These are phyloP conservation scores for Pogoniulus pusillus DNA, from an alignment of 2,797 vertebrate species.

Conservation along the genomic window DNA sequence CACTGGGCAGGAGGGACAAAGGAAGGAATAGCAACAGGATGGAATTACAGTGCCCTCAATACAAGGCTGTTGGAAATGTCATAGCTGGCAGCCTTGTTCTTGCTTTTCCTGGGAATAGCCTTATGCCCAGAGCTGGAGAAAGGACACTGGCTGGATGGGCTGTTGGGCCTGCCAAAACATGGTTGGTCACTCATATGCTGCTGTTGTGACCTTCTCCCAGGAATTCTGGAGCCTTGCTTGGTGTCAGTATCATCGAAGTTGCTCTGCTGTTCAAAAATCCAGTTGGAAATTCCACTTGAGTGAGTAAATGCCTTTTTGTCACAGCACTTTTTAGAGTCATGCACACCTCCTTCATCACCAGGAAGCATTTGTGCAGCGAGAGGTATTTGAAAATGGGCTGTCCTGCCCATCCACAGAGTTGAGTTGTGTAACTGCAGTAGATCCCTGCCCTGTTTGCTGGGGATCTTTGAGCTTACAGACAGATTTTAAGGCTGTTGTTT, in stretches of 20 bases:
- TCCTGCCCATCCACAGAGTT: background rate
- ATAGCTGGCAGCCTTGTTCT: background rate
- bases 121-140: background rate
- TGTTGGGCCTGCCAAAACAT: background rate
- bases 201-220: background rate
- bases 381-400: constrained; percentile 41
- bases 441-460: background rate
- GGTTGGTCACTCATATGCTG: accelerated
- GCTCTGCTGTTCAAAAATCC: background rate
- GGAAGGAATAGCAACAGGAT: background rate
- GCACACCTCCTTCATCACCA: background rate
- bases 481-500: background rate
- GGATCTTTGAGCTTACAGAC: background rate
- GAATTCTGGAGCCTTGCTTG: background rate
- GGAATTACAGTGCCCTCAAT: background rate
- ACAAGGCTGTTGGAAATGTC: background rate
- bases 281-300: background rate
- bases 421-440: constrained; percentile 28
- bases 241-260: background rate
- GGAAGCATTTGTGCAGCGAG: constrained; percentile 27
- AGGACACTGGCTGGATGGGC: background rate
- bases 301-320: constrained; percentile 27
- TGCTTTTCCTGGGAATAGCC: background rate
- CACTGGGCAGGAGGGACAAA: background rate
- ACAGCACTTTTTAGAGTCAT: background rate